Conservation (phyloP, 1,140 invertebrate species). For the Conus betulinus region DNA sequence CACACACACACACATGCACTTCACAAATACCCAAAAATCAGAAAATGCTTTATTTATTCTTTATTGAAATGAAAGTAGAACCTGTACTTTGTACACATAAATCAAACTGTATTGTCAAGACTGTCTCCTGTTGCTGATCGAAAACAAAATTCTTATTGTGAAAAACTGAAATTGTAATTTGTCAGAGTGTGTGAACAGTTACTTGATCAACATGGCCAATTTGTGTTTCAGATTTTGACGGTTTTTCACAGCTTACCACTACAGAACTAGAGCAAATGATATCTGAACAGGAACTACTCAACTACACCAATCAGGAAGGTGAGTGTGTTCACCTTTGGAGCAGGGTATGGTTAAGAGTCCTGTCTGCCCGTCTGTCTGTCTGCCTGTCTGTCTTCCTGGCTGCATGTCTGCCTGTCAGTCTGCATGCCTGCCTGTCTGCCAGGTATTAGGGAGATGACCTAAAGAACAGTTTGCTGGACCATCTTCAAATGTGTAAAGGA, state of each 20-base stretch:
- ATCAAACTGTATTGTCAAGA: neutral
- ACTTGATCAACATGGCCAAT: neutral
- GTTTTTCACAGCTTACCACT: conserved; percentile 19
- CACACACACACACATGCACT: no score
- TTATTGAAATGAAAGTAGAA: neutral
- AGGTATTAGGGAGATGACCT: no score
- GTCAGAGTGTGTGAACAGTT: no score
- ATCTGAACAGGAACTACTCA: conserved; percentile 13
- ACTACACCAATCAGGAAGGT: conserved; percentile 1
- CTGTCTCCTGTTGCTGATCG: neutral
- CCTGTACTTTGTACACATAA: neutral
- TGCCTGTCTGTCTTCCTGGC: no score
- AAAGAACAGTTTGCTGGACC: no score
- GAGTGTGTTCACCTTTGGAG: neutral
- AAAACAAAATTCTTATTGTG: neutral
- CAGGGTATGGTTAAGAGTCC: no score
- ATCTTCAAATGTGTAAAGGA: no score
- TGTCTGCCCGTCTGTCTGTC: no score
- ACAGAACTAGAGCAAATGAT: conserved; percentile 31
- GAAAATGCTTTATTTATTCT: neutral
- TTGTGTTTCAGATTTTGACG: conserved; percentile 15
- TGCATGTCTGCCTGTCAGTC: no score
- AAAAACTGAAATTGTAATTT: no score
- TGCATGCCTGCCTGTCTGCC: no score
- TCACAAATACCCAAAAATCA: no score